Evolutionary conservation across 2,113 vertebrate genomes (phyloP), one percentile per base, ranked within the genome.

Genomic region (Dissostichus mawsoni): DNA sequence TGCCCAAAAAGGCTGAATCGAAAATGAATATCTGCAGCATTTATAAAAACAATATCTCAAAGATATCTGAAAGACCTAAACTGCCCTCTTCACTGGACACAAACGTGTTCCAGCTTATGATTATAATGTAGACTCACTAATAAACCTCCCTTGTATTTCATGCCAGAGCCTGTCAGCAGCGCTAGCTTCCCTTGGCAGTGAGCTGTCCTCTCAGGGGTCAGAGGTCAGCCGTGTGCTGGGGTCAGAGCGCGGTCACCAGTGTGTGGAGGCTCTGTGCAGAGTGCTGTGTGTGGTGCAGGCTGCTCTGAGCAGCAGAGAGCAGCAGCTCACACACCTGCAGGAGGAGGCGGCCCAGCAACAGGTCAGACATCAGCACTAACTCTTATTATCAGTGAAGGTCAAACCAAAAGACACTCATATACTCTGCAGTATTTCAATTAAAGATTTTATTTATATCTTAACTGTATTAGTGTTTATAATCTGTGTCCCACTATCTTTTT

Each of bases 111-210:
- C 8, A 6, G 36, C 36, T 41, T 7, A 41, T 8, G 7, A 41
- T 41, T 41, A 41, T 1, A 41, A 41, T 7, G 7, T 1, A 51
- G 4, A 51, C 50, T 51, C 8, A 7, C 5, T 8, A 8, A 17
- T 17, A 8, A 51, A 17, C 16, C 25, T 16, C 11, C 17, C 1
- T 29, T 1, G 36, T 6, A 8, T 70, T 72, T 7, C 5, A 71
- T 78, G 41, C 6, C 91, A 99, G 98, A 94, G 92, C 59, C 89
- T 97, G 65, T 95, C 95, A 44, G 85, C 92, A 0, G 95, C 96
- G 78, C 80, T 98, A 88, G 87, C 80, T 62, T 92, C 92, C 16
- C 91, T 98, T 45, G 76, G 90, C 1, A 5, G 84, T 6, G 94
- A 96, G 76, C 71, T 99, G 91, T 82, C 72, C 48, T 91, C 92